Evolutionary conservation across 2,113 vertebrate species (phyloP), one percentile per base, ranked within the genome.

Genomic region (Anhinga rufa): DNA sequence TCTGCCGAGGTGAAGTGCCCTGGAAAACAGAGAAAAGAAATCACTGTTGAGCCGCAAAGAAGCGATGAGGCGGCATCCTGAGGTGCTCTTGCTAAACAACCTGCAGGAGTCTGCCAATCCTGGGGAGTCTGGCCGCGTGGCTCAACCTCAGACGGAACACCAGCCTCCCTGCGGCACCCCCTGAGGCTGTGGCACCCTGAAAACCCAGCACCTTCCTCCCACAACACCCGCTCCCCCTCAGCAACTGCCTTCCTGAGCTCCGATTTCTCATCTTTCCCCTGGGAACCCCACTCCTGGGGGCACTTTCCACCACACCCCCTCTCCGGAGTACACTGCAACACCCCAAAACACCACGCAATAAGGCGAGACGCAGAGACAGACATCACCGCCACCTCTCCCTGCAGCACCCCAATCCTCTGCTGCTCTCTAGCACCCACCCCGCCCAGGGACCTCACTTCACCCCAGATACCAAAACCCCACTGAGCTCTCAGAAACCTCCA

Each of bases 1-100:
- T 99, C 99, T 0, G 99, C 98, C 1, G 99, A 99, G 25, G 99
- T 99, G 97, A 99, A 99, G 93, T 99, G 99, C 14, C 99, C 99
- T 99, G 84, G n/a, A 9, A 15, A 57, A 38, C 0, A 0, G 21
- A 5, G 22, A 12, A 36, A 7, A 79, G 21, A 60, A 86, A 26
- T 14, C 19, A 13, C 6, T 9, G 36, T 9, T 9, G 32, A 69
- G 62, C 44, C 58, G 2, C 17, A 40, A 34, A 10, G 22, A 85
- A 75, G 55, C 6, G 3, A 46, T 7, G 2, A 26, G 28, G 34
- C 0, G 13, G 19, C 24, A 34, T 16, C 17, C 5, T 1, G 12
- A 12, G 34, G 36, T 16, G 79, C 20, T 40, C 34, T n/a, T 44
- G 3, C 5, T 8, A 24, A 65, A 34, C 13, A 12, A 2, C 14